phyloP scores from a whole-genome alignment of 2,113 vertebrate species.

The Pholis gunnellus region DNA sequence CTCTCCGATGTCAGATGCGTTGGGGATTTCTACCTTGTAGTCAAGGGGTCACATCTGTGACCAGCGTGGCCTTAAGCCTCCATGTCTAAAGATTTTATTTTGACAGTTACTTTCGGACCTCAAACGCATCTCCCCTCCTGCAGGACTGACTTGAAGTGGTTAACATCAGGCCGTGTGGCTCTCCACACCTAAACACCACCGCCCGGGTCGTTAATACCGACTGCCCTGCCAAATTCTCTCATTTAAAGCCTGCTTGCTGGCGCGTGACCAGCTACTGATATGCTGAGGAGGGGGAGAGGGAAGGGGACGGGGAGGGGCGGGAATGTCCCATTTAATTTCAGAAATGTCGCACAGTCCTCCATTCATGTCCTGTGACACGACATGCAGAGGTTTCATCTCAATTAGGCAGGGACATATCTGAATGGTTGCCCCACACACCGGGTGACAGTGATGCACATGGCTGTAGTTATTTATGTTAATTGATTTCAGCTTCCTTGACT shows the following conservation, averaged over 20 bases:
- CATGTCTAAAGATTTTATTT: slow-evolving; percentile 42
- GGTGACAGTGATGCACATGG: slow-evolving; percentile 1
- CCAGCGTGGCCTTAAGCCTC: slow-evolving; percentile 29
- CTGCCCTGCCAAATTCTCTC: slow-evolving; percentile 60
- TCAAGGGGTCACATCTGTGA: slow-evolving; percentile 48
- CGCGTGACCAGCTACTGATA: slow-evolving; percentile 36
- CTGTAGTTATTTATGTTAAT: background rate
- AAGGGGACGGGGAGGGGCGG: no score
- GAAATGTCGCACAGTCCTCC: slow-evolving; percentile 38
- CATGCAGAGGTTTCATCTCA: slow-evolving; percentile 59
- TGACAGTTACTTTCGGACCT: slow-evolving; percentile 58
- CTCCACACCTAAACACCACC: slow-evolving; percentile 26
- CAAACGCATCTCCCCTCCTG: slow-evolving; percentile 18
- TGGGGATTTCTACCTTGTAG: slow-evolving; percentile 24
- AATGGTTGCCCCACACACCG: slow-evolving; percentile 16
- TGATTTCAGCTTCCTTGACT: slow-evolving; percentile 2
- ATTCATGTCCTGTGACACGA: slow-evolving; percentile 50
- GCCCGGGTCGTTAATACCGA: slow-evolving; percentile 39
- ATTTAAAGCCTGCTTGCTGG: slow-evolving; percentile 56
- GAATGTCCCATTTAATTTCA: slow-evolving; percentile 55
- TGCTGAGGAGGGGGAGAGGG: background rate
- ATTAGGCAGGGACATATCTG: slow-evolving; percentile 42
- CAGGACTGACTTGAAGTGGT: slow-evolving; percentile 43
- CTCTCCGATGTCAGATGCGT: no score
- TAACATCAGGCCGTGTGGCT: background rate